Evolutionary conservation across 37 sponge, comb jelly and placozoan genomes (phyloP).

Genomic region (Spongilla lacustris): DNA sequence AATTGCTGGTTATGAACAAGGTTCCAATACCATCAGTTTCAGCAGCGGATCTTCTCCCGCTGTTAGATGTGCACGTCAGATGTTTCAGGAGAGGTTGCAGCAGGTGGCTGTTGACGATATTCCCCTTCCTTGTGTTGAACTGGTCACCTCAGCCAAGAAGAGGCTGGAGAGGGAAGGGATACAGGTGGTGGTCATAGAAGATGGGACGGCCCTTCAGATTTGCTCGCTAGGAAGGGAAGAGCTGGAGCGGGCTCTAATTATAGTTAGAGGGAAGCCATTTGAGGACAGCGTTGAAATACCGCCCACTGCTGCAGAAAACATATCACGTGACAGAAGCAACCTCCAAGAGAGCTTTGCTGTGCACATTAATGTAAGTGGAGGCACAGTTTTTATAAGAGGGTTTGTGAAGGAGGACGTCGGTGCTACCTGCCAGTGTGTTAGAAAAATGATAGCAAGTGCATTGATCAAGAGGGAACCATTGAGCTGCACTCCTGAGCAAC

Average conservation of each 20-base stretch:
- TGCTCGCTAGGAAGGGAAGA: not conserved
- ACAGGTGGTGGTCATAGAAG: not conserved
- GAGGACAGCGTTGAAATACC: not conserved
- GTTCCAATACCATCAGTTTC: not conserved
- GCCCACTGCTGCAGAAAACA: not conserved
- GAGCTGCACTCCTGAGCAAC: constrained; percentile 25
- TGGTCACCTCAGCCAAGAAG: not conserved
- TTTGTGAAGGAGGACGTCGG: constrained; percentile 9
- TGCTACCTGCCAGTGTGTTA: not conserved
- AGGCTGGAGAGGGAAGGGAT: not conserved
- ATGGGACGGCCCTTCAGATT: not conserved
- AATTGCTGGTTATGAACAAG: not conserved
- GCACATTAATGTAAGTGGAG: not conserved
- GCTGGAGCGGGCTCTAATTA: constrained; percentile 1
- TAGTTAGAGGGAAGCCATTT: not conserved
- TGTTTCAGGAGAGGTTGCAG: not conserved
- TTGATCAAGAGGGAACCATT: not conserved
- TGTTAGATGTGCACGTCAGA: not conserved
- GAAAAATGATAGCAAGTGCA: not conserved
- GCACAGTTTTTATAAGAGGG: not conserved
- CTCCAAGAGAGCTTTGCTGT: not conserved
- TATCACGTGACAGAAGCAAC: not conserved
- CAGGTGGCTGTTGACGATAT: not conserved
- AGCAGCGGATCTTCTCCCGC: not conserved
- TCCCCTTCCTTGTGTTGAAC: not conserved